Conservation (phyloP, 2,113 vertebrate species). For the Shinisaurus crocodilurus region DNA sequence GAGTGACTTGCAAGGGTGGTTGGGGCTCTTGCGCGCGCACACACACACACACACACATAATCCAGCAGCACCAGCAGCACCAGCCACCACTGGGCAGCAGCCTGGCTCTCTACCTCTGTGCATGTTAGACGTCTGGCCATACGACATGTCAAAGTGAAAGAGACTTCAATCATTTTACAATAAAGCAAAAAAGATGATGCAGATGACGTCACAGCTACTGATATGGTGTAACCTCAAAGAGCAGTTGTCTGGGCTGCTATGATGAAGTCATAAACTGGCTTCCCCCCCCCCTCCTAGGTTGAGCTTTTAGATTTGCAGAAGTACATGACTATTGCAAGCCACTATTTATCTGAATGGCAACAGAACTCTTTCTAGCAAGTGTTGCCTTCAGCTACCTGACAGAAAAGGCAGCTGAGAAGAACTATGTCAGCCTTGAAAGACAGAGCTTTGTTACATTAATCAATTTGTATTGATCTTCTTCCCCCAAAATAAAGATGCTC, state of each 20-base stretch:
- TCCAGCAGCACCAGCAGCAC: neutral
- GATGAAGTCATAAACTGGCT: neutral
- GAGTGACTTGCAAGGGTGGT: neutral
- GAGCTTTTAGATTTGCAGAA: constrained; percentile 7
- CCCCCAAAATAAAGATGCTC: constrained; percentile 52
- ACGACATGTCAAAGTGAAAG: neutral
- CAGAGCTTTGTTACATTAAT: constrained; percentile 43
- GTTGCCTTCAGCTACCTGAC: constrained; percentile 35
- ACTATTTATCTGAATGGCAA: constrained; percentile 63
- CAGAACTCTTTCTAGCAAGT: constrained; percentile 63
- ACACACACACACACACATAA: too few relatives aligned
- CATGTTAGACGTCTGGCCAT: neutral
- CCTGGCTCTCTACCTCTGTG: neutral
- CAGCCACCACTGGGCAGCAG: neutral
- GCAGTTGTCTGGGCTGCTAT: neutral
- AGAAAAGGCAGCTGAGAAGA: constrained; percentile 48
- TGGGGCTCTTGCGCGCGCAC: neutral
- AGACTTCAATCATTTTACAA: neutral
- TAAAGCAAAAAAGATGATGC: neutral
- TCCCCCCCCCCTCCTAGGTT: neutral
- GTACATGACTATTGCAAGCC: constrained; percentile 47
- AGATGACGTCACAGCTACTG: too few relatives aligned
- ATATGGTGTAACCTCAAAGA: neutral
- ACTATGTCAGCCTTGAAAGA: constrained; percentile 21
- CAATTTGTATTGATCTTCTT: constrained; percentile 14